Evolutionary conservation across 2,797 vertebrate species (phyloP).

Genomic region (Ciconia nigra): DNA sequence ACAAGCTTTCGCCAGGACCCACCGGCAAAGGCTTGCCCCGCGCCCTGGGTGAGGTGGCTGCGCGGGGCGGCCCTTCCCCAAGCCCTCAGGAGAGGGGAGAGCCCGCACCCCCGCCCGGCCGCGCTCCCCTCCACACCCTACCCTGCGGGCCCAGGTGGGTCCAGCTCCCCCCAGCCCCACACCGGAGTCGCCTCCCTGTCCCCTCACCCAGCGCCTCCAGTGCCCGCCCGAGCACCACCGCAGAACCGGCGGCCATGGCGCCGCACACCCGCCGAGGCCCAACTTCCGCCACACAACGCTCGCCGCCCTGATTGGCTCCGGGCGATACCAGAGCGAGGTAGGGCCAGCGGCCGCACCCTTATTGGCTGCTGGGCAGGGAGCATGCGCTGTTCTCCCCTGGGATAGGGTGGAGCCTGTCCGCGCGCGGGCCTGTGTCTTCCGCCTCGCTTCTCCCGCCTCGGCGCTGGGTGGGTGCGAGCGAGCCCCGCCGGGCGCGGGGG

Average conservation of each 20-base stretch:
- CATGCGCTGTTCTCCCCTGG: neutral
- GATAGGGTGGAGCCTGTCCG: fast-evolving
- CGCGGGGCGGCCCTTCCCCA: fast-evolving
- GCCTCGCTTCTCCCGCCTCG: fast-evolving
- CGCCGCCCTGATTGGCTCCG: neutral
- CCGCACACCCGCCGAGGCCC: fast-evolving
- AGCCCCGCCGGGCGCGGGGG: fast-evolving
- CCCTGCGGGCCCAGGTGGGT: neutral
- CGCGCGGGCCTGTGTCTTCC: fast-evolving
- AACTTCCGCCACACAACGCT: neutral
- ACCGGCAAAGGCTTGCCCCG: fast-evolving
- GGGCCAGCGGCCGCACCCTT: fast-evolving
- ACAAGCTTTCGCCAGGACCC: neutral
- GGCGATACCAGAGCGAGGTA: fast-evolving
- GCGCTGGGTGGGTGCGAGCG: fast-evolving
- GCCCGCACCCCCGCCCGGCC: too few relatives aligned
- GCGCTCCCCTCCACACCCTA: fast-evolving
- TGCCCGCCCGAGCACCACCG: fast-evolving
- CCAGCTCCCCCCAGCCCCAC: too few relatives aligned
- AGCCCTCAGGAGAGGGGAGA: fast-evolving
- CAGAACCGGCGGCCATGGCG: fast-evolving
- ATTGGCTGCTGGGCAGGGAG: neutral
- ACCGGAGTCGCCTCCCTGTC: fast-evolving
- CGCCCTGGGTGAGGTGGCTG: too few relatives aligned
- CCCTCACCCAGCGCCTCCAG: neutral